Evolutionary conservation across 2,888 invertebrate genomes (phyloP).

Genomic region (Seira musarum): DNA sequence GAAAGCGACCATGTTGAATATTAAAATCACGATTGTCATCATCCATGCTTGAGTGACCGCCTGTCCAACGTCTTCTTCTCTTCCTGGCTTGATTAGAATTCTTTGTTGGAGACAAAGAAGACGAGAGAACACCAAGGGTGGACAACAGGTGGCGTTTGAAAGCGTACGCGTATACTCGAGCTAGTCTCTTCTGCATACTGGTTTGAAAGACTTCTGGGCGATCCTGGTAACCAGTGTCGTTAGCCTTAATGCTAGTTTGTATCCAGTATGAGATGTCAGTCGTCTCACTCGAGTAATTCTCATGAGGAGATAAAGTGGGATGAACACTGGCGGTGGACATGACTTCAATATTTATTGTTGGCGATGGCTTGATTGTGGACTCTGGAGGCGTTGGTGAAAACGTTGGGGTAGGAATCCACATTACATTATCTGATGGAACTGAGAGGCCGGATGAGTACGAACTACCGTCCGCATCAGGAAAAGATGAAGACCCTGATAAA

Average conservation of each 20-base stretch:
- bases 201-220: slow-evolving; percentile 55
- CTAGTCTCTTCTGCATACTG: slow-evolving; percentile 65
- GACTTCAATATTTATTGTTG: slow-evolving; percentile 7
- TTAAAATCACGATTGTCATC: neutral
- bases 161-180: slow-evolving; percentile 67
- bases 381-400: slow-evolving; percentile 37
- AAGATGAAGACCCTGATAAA: slow-evolving; percentile 4
- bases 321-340: slow-evolving; percentile 6
- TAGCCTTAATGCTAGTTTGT: slow-evolving; percentile 66
- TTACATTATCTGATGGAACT: slow-evolving; percentile 4
- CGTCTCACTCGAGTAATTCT: slow-evolving; percentile 28
- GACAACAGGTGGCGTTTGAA: slow-evolving; percentile 68
- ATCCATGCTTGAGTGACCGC: neutral
- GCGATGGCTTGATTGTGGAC: slow-evolving; percentile 13
- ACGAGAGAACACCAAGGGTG: slow-evolving; percentile 60
- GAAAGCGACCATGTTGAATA: neutral
- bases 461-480: neutral
- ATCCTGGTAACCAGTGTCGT: slow-evolving; percentile 33
- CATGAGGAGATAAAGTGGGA: slow-evolving; percentile 20
- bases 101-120: slow-evolving; percentile 15
- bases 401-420: slow-evolving; percentile 36
- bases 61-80: slow-evolving; percentile 3
- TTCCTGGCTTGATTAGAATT: neutral
- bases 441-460: slow-evolving; percentile 3
- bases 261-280: slow-evolving; percentile 65